Conservation (phyloP, 2,888 invertebrate genomes). For the Galeruca laticollis region DNA sequence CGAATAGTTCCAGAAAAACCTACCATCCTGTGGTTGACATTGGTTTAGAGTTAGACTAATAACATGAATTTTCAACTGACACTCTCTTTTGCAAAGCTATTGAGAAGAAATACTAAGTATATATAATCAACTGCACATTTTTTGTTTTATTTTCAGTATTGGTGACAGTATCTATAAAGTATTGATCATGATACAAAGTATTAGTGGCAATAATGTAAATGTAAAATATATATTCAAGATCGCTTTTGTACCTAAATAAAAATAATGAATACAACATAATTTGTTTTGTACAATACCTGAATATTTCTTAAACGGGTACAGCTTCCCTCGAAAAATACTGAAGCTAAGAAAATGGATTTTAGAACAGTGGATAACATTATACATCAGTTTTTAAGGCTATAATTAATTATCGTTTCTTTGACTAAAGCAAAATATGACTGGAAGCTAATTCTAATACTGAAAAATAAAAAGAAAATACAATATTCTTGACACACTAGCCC, state of each 20-base stretch:
- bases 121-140: too few relatives aligned
- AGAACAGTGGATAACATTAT: constrained; percentile 47
- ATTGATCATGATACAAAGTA: background rate
- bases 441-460: background rate
- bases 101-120: too few relatives aligned
- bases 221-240: background rate
- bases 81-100: too few relatives aligned
- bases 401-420: background rate
- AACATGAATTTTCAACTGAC: too few relatives aligned
- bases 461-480: background rate
- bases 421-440: background rate
- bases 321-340: constrained; percentile 40
- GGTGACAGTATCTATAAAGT: background rate
- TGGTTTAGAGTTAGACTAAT: too few relatives aligned
- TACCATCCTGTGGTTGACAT: too few relatives aligned
- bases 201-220: background rate
- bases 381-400: background rate
- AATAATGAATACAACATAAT: background rate
- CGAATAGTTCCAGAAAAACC: too few relatives aligned
- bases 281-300: constrained; percentile 38
- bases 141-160: background rate
- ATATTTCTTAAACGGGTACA: constrained; percentile 42
- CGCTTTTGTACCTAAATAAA: background rate
- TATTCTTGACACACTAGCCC: constrained; percentile 14
- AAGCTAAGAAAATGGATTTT: constrained; percentile 45